Conservation (phyloP, 2,888 invertebrate species). For the Bombylius major region DNA sequence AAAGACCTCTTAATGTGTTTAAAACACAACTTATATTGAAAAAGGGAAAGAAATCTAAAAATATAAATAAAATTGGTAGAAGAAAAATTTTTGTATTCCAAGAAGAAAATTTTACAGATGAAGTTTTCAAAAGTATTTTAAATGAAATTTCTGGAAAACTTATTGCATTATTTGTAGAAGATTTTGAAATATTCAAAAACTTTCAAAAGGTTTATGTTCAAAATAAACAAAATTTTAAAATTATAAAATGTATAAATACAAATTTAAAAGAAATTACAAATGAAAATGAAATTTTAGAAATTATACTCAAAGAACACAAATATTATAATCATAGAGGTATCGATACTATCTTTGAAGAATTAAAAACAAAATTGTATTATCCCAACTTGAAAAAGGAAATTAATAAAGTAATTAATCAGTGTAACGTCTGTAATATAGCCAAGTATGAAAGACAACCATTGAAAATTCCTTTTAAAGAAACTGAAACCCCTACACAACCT, state of each 20-base stretch:
- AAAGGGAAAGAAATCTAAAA: neutral
- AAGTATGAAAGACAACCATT: slow-evolving; percentile 2
- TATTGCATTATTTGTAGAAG: neutral
- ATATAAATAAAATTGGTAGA: neutral
- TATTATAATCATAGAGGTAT: neutral
- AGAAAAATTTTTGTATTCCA: neutral
- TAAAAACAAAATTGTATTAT: neutral
- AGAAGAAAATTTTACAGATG: neutral
- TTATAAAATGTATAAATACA: neutral
- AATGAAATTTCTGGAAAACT: neutral
- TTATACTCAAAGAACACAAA: neutral
- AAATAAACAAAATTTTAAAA: neutral
- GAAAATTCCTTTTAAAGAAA: neutral
- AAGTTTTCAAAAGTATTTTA: neutral
- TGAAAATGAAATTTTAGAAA: neutral
- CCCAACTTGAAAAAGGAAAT: neutral
- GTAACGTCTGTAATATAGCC: neutral
- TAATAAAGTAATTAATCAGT: neutral
- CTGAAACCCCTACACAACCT: neutral
- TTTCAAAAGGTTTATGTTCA: neutral
- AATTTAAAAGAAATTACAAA: neutral
- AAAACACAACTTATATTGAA: neutral
- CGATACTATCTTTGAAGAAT: neutral
- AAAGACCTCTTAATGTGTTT: neutral
- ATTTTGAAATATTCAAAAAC: neutral